These are phyloP conservation scores for Papilio demoleus DNA, from an alignment of 2,888 invertebrate species.

Conservation along the genomic window DNA sequence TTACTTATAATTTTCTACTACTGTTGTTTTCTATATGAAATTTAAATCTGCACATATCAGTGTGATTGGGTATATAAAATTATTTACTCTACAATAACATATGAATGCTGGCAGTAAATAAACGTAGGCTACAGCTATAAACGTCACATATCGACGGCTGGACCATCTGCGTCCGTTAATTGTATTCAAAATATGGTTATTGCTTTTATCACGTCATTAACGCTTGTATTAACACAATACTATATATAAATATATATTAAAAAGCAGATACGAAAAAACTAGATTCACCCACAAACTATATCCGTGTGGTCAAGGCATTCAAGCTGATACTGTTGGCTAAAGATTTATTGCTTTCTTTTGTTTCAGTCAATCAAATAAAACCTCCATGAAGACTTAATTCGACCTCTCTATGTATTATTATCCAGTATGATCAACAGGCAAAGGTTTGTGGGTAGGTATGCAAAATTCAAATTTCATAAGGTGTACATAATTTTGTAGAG, in stretches of 20 bases:
- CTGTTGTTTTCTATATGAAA: too few species aligned
- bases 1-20: background rate
- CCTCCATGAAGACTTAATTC: background rate
- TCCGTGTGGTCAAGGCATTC: too few species aligned
- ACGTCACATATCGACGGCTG: constrained; percentile 28
- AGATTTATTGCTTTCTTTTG: too few species aligned
- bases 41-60: background rate
- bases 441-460: constrained; percentile 42
- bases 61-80: background rate
- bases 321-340: too few species aligned
- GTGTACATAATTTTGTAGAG: constrained; percentile 59
- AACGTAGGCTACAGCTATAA: constrained; percentile 29
- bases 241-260: background rate
- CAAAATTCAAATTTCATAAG: constrained; percentile 69
- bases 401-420: background rate
- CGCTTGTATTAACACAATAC: constrained; percentile 14
- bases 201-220: constrained; percentile 35
- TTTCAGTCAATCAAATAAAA: too few species aligned
- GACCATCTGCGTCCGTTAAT: constrained; percentile 39
- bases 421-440: constrained; percentile 36
- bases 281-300: too few species aligned
- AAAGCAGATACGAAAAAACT: background rate
- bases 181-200: constrained; percentile 40
- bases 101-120: constrained; percentile 26
- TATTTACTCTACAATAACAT: constrained; percentile 1